Evolutionary conservation across 2,888 invertebrate species (phyloP), one percentile per base, ranked within the genome.

Genomic region (Drosophila lutescens): DNA sequence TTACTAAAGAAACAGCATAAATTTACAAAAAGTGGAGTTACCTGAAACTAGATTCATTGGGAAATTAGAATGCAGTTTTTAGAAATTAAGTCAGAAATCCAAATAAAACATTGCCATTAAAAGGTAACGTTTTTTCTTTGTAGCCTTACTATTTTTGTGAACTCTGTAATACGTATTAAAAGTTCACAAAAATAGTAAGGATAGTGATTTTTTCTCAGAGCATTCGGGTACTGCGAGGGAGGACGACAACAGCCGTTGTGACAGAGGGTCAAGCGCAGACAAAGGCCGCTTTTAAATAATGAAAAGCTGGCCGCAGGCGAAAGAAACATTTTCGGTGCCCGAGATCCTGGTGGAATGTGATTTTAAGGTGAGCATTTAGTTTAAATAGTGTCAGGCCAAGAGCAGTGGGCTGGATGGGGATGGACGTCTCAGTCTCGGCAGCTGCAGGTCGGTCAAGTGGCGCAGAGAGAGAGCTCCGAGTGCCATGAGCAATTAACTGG

Each of bases 401-500:
- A 40, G 46, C 9, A 20, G 40, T n/a, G 10, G 20, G 17, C 2
- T n/a, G 67, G 17, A 1, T n/a, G 67, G 3, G 60, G 43, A 30
- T 51, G 67, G 57, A 50, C 36, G 43, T 54, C 75, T 43, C 66
- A 63, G 78, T 67, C 70, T 4, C 34, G 10, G 66, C 56, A 54
- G 65, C 72, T 71, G 88, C 70, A 82, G 88, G 71, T 82, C 86
- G 88, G 88, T 86, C 86, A 84, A 84, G 83, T 84, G 86, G 76
- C 79, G 77, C 65, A 55, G 55, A 51, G 71, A 34, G 69, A 3
- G 17, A 38, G 38, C 54, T 46, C 59, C 49, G 59, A 74, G 75
- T 61, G 74, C 88, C 86, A 88, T 71, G 78, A 88, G 83, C 83
- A 84, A 84, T 84, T 84, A 84, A 88, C 83, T 79, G 59, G 51